Evolutionary conservation across 1,140 invertebrate species (phyloP), one percentile per base, ranked within the genome.

Genomic region (Lithobius niger): DNA sequence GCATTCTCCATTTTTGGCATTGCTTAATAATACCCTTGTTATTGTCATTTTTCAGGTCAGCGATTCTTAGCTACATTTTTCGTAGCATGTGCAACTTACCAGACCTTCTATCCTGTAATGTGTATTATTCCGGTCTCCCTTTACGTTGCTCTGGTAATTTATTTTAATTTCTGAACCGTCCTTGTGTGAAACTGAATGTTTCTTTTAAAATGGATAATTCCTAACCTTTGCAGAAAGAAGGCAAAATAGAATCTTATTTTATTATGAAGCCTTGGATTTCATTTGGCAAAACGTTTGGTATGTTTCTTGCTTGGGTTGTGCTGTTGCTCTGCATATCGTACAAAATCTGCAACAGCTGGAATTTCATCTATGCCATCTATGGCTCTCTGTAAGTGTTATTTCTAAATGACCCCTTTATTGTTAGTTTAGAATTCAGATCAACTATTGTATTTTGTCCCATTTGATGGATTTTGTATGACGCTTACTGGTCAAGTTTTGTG

Each of bases 71-170:
- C 80, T 57, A 78, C 79, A 58, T 47, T 82, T 0, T 74, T 80
- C 19, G 74, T 96, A 47, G 83, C 86, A 0, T 62, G 92, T 3
- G 77, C 87, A 27, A 79, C 86, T 1, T 79, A 90, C 56, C 84
- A 93, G 64, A 83, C 85, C 47, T 74, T 97, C 25, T 97, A 97
- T 72, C 87, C 91, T 0, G 66, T 87, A 10, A 77, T 86, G 25
- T 73, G 96, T 1, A 77, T 94, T 62, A 82, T 92, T 27, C 90
- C 92, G 3, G 76, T 83, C 26, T 71, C 79, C 2, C 72, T 84
- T 36, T 77, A 68, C 65, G 73, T 76, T 59, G 72, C 70, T 45
- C 61, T 65, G 59, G 64, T 66, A 54, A 58, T 56, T 62, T 31
- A 16, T 25, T 43, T 52, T 27, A 24, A 52, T 52, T 44, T n/a